Percentiles rank a stretch among this genome's conserved stretches.
Conservation (phyloP, 2,113 vertebrate genomes). For the Rutilus rutilus region DNA sequence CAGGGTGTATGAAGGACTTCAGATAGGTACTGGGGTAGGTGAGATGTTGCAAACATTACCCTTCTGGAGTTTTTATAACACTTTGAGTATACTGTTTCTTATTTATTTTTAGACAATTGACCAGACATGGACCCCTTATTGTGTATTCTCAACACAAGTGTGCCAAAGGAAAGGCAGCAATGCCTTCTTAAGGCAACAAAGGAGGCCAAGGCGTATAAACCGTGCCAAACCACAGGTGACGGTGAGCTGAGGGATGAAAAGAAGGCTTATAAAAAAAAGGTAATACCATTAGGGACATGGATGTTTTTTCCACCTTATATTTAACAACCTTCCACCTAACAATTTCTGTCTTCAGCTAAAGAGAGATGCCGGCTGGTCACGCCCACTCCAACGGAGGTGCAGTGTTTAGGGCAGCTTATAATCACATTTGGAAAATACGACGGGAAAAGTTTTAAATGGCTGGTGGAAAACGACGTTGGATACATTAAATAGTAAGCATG, state of each 20-base stretch:
- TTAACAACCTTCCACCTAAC: too few species aligned
- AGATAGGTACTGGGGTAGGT: too few species aligned
- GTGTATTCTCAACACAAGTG: neutral
- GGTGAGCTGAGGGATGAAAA: too few species aligned
- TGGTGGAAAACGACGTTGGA: neutral
- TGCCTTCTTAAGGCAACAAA: conserved; percentile 6
- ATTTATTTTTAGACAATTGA: too few species aligned
- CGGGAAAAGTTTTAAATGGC: neutral
- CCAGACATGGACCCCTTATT: neutral
- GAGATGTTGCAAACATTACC: too few species aligned
- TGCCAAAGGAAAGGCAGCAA: neutral
- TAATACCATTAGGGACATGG: too few species aligned
- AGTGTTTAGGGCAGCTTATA: neutral
- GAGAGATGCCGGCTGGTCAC: neutral
- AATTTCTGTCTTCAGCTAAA: conserved; percentile 11
- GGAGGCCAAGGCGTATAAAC: neutral
- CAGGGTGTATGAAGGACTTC: too few species aligned
- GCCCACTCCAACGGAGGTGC: neutral
- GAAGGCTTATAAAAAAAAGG: too few species aligned
- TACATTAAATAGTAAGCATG: neutral
- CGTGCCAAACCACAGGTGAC: too few species aligned
- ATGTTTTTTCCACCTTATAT: too few species aligned
- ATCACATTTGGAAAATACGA: neutral
- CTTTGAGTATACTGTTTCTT: too few species aligned
- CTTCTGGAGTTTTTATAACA: too few species aligned